These are phyloP conservation scores for Takifugu rubripes DNA, from an alignment of 2,797 vertebrate genomes.

Conservation along the genomic window DNA sequence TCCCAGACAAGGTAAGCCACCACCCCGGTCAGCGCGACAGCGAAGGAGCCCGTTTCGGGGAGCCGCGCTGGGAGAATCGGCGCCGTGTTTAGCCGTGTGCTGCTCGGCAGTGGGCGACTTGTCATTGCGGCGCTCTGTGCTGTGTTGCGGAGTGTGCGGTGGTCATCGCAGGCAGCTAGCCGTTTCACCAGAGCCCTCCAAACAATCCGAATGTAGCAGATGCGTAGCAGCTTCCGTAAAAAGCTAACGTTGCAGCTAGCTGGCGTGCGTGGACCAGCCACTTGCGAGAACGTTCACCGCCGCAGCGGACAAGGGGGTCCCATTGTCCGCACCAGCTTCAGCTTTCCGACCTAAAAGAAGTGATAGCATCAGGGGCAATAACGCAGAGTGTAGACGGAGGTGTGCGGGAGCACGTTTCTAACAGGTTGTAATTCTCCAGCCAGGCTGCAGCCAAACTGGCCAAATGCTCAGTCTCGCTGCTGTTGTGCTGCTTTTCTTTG, in stretches of 20 bases:
- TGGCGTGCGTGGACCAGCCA: background rate
- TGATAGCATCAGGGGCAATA: background rate
- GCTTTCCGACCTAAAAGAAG: background rate
- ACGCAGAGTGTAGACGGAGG: too few species aligned
- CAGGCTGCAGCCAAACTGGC: background rate
- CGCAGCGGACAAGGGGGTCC: slow-evolving; percentile 33
- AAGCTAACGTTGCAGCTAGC: slow-evolving; percentile 44
- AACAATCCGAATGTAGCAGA: background rate
- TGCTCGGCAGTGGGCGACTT: slow-evolving; percentile 38
- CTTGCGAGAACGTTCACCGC: slow-evolving; percentile 10
- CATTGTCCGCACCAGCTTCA: slow-evolving; percentile 4
- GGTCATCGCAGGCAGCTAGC: slow-evolving; percentile 23
- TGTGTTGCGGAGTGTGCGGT: slow-evolving; percentile 35
- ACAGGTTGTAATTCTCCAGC: background rate
- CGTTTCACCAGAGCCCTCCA: background rate
- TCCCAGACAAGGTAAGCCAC: slow-evolving; percentile 27
- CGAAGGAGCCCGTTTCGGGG: background rate
- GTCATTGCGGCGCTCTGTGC: slow-evolving; percentile 54
- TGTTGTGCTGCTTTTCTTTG: too few species aligned
- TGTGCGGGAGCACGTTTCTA: too few species aligned
- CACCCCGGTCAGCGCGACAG: background rate
- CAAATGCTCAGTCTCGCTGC: too few species aligned
- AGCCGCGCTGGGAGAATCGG: background rate
- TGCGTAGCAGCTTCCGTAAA: background rate
- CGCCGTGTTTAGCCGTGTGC: slow-evolving; percentile 28